Base-by-base conservation (phyloP, 2,888 invertebrate genomes). In the Keiferia lycopersicella region DNA sequence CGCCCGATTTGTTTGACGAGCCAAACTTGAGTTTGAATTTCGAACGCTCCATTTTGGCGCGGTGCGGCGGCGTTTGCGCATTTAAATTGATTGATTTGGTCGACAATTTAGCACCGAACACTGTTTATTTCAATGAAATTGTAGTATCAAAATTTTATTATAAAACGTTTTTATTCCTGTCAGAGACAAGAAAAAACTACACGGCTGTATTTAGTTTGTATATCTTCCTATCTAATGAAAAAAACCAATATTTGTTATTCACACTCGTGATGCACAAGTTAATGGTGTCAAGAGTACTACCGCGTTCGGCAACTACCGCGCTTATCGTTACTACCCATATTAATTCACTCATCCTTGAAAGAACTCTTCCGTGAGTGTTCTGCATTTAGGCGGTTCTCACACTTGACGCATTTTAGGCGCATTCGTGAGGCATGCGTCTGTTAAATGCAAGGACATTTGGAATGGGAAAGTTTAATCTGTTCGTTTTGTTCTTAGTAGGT, bases 281-380 rank as follows among this genome's bases (percentile, higher is more conserved):
- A 53, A 22, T 12, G 26, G 51, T 53, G 51, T 53, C 51, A 53
- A 53, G 51, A 53, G 22, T 53, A 53, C 51, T 53, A 53, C 51
- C 51, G 51, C 14, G 26, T 53, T 53, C 22, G 51, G 22, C 6
- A 22, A 22, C 22, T 22, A 14, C 22, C 14, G 51, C 26, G 51
- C 51, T 45, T 45, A 45, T 45, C 45, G 45, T 45, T 3, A 45
- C n/a, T 45, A 45, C 45, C 45, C 45, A 45, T 6, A 45, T 45
- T 45, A 45, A 45, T 45, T 45, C 45, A n/a, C n/a, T 11, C 50
- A 12, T 18, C 51, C 51, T 53, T 53, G 51, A 4, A 34, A 26
- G 6, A 53, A 53, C 22, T 53, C 22, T 53, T 53, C 20, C 51
- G 20, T 20, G 20, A 50, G 20, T 51, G 18, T 11, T 48, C 0